These are phyloP conservation scores for Oncorhynchus nerka DNA, from an alignment of 2,113 vertebrate species.

Conservation along the genomic window DNA sequence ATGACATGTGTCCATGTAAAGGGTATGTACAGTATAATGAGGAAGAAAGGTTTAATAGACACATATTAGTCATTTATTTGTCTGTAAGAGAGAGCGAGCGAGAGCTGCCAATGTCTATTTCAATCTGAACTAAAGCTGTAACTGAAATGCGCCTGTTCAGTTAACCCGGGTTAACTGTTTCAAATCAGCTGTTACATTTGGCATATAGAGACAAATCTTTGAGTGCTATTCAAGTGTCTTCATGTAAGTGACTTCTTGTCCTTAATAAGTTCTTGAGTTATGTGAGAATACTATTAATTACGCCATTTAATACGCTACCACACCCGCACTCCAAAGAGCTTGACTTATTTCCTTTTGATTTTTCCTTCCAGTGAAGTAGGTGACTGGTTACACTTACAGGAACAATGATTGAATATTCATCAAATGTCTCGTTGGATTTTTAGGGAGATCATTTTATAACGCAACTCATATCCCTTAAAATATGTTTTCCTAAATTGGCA, in stretches of 20 bases:
- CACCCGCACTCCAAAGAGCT: slow-evolving; percentile 47
- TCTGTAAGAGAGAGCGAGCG: not conserved
- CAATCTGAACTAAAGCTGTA: slow-evolving; percentile 60
- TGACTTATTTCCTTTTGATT: slow-evolving; percentile 40
- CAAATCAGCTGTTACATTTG: slow-evolving; percentile 71
- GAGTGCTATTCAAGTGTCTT: slow-evolving; percentile 69
- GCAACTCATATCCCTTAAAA: slow-evolving; percentile 39
- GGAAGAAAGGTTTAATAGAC: not conserved
- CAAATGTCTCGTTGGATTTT: slow-evolving; percentile 60
- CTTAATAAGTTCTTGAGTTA: slow-evolving; percentile 67
- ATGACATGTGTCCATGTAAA: no score
- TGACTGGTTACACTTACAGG: slow-evolving; percentile 47
- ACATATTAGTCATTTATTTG: not conserved
- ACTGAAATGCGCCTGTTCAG: slow-evolving; percentile 62
- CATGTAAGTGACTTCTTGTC: slow-evolving; percentile 63
- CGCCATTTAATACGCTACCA: slow-evolving; percentile 59
- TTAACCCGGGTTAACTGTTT: slow-evolving; percentile 71
- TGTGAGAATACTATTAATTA: slow-evolving; percentile 73
- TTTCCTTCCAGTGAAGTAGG: slow-evolving; percentile 10
- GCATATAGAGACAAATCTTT: slow-evolving; percentile 63
- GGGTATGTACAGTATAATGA: no score
- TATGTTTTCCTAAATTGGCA: slow-evolving; percentile 58
- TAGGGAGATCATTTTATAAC: slow-evolving; percentile 21
- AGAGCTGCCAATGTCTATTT: slow-evolving; percentile 17
- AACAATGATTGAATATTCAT: slow-evolving; percentile 64